A percentile compares a stretch with the other conserved stretches of the same genome.
Evolutionary conservation across 1,140 invertebrate genomes (phyloP).

Genomic region (Platyscapa corneri): DNA sequence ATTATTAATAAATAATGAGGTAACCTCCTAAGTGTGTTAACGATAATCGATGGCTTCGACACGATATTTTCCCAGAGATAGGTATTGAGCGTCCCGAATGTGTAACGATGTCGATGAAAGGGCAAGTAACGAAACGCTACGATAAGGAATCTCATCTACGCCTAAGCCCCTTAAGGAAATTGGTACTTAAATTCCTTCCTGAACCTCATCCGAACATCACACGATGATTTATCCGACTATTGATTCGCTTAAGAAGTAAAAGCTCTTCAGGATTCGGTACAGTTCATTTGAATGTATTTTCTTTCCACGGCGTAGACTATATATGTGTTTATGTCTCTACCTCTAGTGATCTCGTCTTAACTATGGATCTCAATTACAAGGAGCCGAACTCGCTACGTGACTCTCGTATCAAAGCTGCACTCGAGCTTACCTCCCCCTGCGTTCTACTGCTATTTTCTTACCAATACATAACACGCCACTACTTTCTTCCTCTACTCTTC

Average conservation of each 20-base stretch:
- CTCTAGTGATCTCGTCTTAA: neutral
- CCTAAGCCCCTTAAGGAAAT: slow-evolving; percentile 45
- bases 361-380: slow-evolving; percentile 15
- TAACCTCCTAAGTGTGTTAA: neutral
- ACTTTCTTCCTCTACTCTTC: neutral
- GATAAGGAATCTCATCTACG: slow-evolving; percentile 31
- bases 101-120: slow-evolving; percentile 32
- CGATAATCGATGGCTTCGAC: slow-evolving; percentile 19
- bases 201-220: slow-evolving; percentile 28
- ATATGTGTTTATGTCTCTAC: neutral
- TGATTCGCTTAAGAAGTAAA: neutral
- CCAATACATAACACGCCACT: neutral
- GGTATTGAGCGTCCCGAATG: slow-evolving; percentile 10
- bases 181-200: slow-evolving; percentile 42
- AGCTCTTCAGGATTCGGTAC: neutral
- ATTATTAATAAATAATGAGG: neutral
- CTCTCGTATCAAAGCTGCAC: slow-evolving; percentile 1
- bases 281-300: neutral
- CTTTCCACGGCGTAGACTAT: neutral
- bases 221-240: neutral
- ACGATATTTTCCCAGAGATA: neutral
- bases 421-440: neutral
- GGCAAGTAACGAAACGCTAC: slow-evolving; percentile 28
- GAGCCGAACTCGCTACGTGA: slow-evolving; percentile 33
- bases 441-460: neutral